These are phyloP conservation scores for Oxystoma pomonae DNA, from an alignment of 2,888 invertebrate genomes.

Conservation along the genomic window DNA sequence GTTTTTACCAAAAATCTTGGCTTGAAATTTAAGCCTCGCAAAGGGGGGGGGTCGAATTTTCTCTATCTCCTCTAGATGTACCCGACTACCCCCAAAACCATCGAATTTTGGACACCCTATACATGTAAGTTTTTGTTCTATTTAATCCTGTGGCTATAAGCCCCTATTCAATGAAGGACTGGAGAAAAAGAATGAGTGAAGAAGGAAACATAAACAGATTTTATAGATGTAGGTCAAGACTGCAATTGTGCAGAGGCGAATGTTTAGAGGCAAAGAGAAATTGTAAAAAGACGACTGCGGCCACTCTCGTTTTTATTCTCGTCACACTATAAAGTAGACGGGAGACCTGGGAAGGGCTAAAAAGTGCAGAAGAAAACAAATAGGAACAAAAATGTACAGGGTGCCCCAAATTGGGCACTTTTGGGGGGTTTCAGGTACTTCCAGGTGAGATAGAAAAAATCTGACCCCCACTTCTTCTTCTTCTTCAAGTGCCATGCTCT, in stretches of 20 bases:
- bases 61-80: too few relatives aligned
- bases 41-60: too few relatives aligned
- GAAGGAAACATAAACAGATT: slow-evolving; percentile 31
- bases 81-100: too few relatives aligned
- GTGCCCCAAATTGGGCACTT: not conserved
- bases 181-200: slow-evolving; percentile 17
- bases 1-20: too few relatives aligned
- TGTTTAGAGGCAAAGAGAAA: slow-evolving; percentile 21
- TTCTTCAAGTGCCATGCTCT: too few relatives aligned
- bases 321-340: not conserved
- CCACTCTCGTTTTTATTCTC: not conserved
- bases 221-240: slow-evolving; percentile 40
- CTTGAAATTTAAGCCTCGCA: too few relatives aligned
- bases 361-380: slow-evolving; percentile 13
- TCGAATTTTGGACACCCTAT: too few relatives aligned
- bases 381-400: slow-evolving; percentile 1
- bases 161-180: not conserved
- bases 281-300: not conserved
- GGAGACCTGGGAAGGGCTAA: not conserved
- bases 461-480: too few relatives aligned
- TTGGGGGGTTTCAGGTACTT: too few relatives aligned
- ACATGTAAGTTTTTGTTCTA: too few relatives aligned
- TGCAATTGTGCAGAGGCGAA: slow-evolving; percentile 21
- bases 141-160: too few relatives aligned
- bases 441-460: too few relatives aligned